Conservation (phyloP, 2,113 vertebrate genomes). For the Etheostoma cragini region DNA sequence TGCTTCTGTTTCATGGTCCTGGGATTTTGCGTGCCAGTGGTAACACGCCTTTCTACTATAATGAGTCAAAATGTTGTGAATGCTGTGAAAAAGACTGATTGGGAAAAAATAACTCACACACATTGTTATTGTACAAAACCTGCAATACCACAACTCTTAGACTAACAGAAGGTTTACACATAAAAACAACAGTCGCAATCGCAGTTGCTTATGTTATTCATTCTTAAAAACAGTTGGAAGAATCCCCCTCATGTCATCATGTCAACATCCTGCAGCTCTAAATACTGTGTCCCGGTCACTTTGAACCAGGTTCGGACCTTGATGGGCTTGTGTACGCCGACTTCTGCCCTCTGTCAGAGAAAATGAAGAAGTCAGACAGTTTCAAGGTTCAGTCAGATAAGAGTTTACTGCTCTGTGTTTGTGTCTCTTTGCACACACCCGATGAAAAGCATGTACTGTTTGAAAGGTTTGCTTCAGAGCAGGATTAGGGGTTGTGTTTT, state of each 20-base stretch:
- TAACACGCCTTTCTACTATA: no score
- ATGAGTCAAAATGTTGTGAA: no score
- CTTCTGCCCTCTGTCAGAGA: neutral
- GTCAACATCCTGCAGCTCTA: neutral
- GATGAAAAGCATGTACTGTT: neutral
- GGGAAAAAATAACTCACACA: neutral
- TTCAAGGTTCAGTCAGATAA: slow-evolving; percentile 65
- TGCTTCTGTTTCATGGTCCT: no score
- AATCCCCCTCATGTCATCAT: neutral
- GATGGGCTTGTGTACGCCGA: neutral
- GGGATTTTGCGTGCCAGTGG: no score
- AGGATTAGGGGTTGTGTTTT: neutral
- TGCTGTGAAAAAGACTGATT: no score
- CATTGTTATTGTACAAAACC: neutral
- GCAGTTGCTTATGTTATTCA: no score
- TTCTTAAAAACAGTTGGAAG: neutral
- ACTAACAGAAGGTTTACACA: neutral
- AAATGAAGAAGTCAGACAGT: neutral
- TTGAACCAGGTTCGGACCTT: slow-evolving; percentile 1
- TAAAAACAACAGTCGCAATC: neutral
- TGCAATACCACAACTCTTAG: neutral
- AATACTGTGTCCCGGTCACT: neutral
- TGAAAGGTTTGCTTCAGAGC: neutral
- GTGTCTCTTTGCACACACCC: neutral
- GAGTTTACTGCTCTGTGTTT: slow-evolving; percentile 43